Conservation (phyloP, 2,113 vertebrate species). For the Casuarius casuarius region DNA sequence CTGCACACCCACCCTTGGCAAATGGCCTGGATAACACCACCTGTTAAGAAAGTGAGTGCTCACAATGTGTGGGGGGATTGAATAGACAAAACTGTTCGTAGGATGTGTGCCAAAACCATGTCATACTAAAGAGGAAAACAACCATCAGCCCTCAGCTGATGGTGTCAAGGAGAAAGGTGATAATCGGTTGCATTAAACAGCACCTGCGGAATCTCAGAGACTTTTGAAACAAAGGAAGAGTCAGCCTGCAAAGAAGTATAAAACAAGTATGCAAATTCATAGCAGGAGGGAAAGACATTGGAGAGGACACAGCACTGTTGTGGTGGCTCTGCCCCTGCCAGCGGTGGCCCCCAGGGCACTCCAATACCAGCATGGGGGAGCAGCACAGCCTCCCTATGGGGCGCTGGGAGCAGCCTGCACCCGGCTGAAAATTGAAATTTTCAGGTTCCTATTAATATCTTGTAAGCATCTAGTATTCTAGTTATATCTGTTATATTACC, state of each 20-base stretch:
- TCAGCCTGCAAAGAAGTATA: background rate
- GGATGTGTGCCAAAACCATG: background rate
- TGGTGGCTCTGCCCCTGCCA: rapidly evolving
- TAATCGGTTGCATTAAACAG: background rate
- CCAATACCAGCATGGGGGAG: background rate
- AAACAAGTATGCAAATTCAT: background rate
- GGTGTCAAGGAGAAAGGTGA: background rate
- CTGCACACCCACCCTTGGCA: background rate
- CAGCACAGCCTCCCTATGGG: rapidly evolving
- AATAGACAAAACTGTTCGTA: background rate
- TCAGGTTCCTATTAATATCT: background rate
- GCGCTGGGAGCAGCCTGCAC: background rate
- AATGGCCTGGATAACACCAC: background rate
- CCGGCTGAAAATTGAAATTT: background rate
- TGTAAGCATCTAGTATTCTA: background rate
- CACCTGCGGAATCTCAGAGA: background rate
- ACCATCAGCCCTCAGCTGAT: rapidly evolving
- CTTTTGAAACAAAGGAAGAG: background rate
- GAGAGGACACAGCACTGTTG: background rate
- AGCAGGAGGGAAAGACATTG: background rate
- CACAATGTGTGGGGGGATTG: background rate
- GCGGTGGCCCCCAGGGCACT: background rate
- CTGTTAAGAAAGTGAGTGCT: background rate
- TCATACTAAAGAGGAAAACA: background rate
- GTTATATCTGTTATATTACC: background rate